Base-by-base conservation (phyloP, 2,113 vertebrate species). In the Platichthys flesus region DNA sequence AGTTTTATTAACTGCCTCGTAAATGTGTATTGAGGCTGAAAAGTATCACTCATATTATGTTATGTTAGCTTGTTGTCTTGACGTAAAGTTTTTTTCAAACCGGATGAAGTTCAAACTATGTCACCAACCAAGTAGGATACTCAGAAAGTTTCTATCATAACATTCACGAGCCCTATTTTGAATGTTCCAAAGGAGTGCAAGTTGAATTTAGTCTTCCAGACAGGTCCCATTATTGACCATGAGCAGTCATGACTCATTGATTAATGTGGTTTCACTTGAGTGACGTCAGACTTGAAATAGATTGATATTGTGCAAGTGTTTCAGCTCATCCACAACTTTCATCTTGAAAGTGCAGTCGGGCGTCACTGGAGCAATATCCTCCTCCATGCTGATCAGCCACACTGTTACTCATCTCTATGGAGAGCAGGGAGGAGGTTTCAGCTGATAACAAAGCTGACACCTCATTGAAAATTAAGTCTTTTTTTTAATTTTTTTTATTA, bases 191-290 rank as follows among this genome's bases (percentile, higher is more conserved):
- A 5, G 18, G 35, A 3, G 8, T 21, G 9, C 9, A 5, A 12
- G 18, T 63, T 5, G 47, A 60, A 28, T 20, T 24, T 2, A 49
- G n/a, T 16, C 12, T 49, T 15, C 14, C 21, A 57, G 35, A 9
- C 40, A 9, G 15, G 62, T 45, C 13, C 49, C 28, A 54, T 61
- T 76, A 40, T 58, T 72, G 23, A 57, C 26, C 0, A 15, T 49
- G 59, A 63, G 37, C 62, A 58, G 59, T 18, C 47, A 57, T 74
- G 85, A 88, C 76, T 89, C 84, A 81, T 42, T 71, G 37, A 55
- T 14, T 71, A 69, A 80, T 83, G 69, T 75, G 62, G 89, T 93
- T 91, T 90, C 90, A 82, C 77, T 85, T 62, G 67, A 79, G 74
- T 91, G 90, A 91, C 86, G 88, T 89, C 83, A 90, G 8, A 5